Evolutionary conservation across 92 coral and sea anemone genomes (phyloP).

Genomic region (Palythoa heliodiscus): DNA sequence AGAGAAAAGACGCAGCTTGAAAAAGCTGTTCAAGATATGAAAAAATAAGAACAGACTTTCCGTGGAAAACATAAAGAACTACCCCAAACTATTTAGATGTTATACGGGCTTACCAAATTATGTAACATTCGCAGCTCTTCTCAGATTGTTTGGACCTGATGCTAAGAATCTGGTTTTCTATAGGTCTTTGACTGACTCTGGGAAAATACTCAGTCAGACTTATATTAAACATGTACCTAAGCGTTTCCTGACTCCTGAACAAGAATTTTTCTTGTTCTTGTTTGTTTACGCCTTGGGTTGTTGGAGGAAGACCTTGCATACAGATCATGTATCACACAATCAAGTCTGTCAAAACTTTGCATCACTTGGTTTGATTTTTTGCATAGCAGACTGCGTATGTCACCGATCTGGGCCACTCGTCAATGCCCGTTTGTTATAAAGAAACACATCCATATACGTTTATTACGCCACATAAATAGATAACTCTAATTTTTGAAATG

Average conservation of each 20-base stretch:
- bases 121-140: conserved; percentile 45
- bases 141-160: conserved; percentile 49
- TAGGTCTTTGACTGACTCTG: conserved; percentile 33
- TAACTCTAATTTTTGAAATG: too few relatives aligned
- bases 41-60: not conserved
- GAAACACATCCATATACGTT: not conserved
- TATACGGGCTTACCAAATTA: conserved; percentile 56
- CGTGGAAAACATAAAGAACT: not conserved
- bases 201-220: not conserved
- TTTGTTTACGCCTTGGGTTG: conserved; percentile 61
- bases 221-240: conserved; percentile 43
- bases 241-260: conserved; percentile 54
- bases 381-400: conserved; percentile 42
- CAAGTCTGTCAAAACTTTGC: conserved; percentile 52
- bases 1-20: not conserved
- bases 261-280: conserved; percentile 61
- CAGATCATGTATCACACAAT: conserved; percentile 43
- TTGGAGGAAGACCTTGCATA: conserved; percentile 55
- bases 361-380: conserved; percentile 72
- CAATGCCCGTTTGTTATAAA: not conserved
- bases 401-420: conserved; percentile 63
- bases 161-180: conserved; percentile 50
- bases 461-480: too few relatives aligned
- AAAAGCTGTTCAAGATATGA: not conserved
- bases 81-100: conserved; percentile 50